Evolutionary conservation across 2,888 invertebrate species (phyloP).

Genomic region (Ophion slaviceki): DNA sequence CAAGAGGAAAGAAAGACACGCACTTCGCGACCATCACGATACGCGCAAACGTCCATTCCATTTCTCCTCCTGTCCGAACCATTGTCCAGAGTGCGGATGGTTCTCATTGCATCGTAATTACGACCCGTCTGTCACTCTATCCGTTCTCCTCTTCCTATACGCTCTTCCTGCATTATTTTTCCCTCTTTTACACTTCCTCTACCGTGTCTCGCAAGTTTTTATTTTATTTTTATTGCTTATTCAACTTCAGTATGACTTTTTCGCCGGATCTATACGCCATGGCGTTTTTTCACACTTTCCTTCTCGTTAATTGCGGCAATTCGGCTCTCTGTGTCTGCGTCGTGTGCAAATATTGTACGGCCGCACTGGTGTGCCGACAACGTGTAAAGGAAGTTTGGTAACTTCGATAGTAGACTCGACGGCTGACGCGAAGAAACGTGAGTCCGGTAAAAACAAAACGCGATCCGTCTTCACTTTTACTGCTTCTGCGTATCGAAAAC

Average conservation of each 20-base stretch:
- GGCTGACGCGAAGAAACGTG: not conserved
- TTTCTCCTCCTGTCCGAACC: conserved; percentile 28
- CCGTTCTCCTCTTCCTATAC: conserved; percentile 21
- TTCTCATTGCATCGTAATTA: conserved; percentile 70
- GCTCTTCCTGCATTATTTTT: not conserved
- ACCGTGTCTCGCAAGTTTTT: not conserved
- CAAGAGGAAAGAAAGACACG: conserved; percentile 2
- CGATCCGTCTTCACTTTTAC: too few species aligned
- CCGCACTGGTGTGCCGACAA: not conserved
- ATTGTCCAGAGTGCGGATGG: conserved; percentile 63
- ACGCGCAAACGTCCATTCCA: not conserved
- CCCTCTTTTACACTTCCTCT: conserved; percentile 23
- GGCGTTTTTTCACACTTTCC: conserved; percentile 13
- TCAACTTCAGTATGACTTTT: not conserved
- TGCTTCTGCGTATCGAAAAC: too few species aligned
- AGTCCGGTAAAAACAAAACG: too few species aligned
- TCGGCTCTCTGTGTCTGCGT: not conserved
- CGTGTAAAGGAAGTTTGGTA: not conserved
- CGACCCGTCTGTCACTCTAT: conserved; percentile 58
- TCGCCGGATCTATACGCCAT: not conserved
- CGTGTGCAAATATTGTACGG: not conserved
- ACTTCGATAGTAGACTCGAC: not conserved
- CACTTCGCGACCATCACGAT: conserved; percentile 7
- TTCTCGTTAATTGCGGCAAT: not conserved
- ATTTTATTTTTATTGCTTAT: too few species aligned